A percentile compares a stretch with the other conserved stretches of the same genome.
phyloP scores from a whole-genome alignment of 2,113 vertebrate species.

The Lampris incognitus region DNA sequence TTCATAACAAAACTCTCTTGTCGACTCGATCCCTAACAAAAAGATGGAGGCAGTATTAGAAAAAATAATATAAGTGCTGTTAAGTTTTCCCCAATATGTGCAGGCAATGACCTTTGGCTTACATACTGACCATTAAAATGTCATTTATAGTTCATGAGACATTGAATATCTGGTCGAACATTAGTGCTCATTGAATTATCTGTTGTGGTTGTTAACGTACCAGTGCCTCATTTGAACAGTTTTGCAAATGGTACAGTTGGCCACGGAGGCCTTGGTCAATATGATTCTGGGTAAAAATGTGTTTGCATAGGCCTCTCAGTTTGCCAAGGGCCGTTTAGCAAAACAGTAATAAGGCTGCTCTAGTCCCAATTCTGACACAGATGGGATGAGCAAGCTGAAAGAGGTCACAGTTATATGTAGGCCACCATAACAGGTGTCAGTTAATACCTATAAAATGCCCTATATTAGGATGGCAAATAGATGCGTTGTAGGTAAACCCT shows the following conservation, averaged over 20 bases:
- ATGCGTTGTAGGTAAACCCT: neutral
- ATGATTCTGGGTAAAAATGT: neutral
- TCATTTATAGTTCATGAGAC: neutral
- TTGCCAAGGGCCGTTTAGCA: neutral
- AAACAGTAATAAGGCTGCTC: neutral
- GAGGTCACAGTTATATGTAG: neutral
- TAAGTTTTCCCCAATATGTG: neutral
- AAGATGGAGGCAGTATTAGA: too few species aligned
- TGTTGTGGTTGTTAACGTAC: neutral
- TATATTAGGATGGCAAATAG: neutral
- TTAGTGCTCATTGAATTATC: neutral
- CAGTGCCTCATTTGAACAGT: constrained; percentile 26
- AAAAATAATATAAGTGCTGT: neutral
- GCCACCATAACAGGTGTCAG: neutral
- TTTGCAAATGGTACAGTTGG: constrained; percentile 7
- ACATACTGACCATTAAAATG: neutral
- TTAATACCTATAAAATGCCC: neutral
- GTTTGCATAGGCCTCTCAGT: neutral
- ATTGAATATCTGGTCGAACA: constrained; percentile 3
- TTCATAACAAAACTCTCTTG: too few species aligned
- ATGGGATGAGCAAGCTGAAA: neutral
- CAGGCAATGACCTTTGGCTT: neutral
- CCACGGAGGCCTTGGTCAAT: neutral
- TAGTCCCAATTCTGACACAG: neutral
- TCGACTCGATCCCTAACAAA: too few species aligned